Conservation (phyloP, 2,113 vertebrate species). For the Podilymbus podiceps region DNA sequence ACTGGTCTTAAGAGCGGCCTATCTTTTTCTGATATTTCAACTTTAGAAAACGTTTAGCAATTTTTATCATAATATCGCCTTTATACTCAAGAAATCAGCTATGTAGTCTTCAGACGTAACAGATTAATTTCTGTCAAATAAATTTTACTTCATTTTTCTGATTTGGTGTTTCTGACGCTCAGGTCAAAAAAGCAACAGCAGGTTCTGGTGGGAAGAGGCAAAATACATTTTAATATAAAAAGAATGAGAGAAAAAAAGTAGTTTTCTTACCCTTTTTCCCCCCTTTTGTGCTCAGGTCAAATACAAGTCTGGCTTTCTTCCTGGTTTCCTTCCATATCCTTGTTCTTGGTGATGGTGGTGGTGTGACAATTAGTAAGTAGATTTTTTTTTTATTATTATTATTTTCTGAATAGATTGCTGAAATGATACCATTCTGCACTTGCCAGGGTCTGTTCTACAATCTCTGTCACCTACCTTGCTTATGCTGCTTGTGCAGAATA, state of each 20-base stretch:
- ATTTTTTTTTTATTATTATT: not conserved
- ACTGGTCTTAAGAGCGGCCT: not conserved
- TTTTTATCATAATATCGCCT: not conserved
- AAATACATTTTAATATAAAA: not conserved
- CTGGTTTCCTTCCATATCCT: constrained; percentile 20
- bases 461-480: not conserved
- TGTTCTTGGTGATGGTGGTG: not conserved
- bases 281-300: not conserved
- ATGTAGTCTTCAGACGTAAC: not conserved
- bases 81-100: not conserved
- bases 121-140: not conserved
- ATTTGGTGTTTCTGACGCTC: not conserved
- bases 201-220: not conserved
- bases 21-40: not conserved
- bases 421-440: not conserved
- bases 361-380: not conserved
- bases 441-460: not conserved
- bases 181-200: not conserved
- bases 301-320: not conserved
- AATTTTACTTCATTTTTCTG: not conserved
- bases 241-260: not conserved
- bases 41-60: not conserved
- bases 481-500: not conserved
- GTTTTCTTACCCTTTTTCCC: not conserved
- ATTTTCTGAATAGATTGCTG: not conserved